A percentile compares a stretch with the other conserved stretches of the same genome.
Evolutionary conservation across 2,113 vertebrate genomes (phyloP).

Genomic region (Ictalurus furcatus): DNA sequence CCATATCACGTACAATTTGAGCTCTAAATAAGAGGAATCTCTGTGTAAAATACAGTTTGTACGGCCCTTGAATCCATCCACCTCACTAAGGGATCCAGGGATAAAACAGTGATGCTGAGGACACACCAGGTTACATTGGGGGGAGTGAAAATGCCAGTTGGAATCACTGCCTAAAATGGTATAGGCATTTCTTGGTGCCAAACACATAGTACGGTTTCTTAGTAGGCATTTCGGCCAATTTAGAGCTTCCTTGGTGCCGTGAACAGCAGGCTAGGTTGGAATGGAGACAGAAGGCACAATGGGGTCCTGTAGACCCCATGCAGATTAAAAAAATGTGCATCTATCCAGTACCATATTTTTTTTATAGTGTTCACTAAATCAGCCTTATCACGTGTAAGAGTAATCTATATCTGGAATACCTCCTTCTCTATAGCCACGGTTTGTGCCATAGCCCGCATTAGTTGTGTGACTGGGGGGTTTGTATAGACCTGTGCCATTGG

Average conservation of each 20-base stretch:
- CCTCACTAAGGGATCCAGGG: conserved; percentile 28
- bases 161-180: conserved; percentile 67
- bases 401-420: conserved; percentile 90
- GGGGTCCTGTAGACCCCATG: conserved; percentile 75
- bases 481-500: conserved; percentile 88
- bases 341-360: conserved; percentile 70
- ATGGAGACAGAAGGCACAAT: conserved; percentile 80
- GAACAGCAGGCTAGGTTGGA: conserved; percentile 72
- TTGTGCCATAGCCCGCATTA: conserved; percentile 82
- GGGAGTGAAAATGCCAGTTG: conserved; percentile 65
- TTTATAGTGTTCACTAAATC: conserved; percentile 60
- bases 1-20: conserved; percentile 30
- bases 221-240: conserved; percentile 64
- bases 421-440: conserved; percentile 85
- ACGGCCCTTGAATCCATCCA: conserved; percentile 44
- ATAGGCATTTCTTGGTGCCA: conserved; percentile 58
- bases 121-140: conserved; percentile 61
- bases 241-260: conserved; percentile 66
- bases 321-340: conserved; percentile 74
- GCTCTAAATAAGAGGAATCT: conserved; percentile 29
- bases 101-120: conserved; percentile 42
- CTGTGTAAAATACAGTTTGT: conserved; percentile 35
- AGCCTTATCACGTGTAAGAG: conserved; percentile 85
- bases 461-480: conserved; percentile 77
- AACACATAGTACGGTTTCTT: conserved; percentile 62